Conservation (phyloP, 2,888 invertebrate genomes). For the Nyleta sp. region DNA sequence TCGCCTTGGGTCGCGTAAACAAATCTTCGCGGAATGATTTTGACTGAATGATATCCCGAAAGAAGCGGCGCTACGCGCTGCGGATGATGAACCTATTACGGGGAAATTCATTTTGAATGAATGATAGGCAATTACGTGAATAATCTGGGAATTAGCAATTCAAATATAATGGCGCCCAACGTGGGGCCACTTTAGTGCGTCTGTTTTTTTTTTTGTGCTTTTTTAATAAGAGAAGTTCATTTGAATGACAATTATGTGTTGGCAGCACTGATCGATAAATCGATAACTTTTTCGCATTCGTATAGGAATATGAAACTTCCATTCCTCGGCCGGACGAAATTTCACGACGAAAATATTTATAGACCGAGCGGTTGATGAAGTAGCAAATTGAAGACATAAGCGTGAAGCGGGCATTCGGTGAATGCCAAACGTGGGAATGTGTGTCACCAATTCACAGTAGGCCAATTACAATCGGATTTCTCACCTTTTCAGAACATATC, state of each 20-base stretch:
- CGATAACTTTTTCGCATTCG: too few relatives aligned
- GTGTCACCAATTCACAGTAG: conserved; percentile 55
- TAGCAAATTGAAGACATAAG: conserved; percentile 39
- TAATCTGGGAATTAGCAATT: conserved; percentile 4
- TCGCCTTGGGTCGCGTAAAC: conserved; percentile 48
- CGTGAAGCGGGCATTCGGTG: conserved; percentile 38
- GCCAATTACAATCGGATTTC: conserved; percentile 63
- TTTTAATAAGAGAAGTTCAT: not conserved
- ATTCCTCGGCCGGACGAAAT: not conserved
- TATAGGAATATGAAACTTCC: not conserved
- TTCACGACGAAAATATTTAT: conserved; percentile 15
- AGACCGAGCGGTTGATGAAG: conserved; percentile 21
- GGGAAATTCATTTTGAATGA: conserved; percentile 8
- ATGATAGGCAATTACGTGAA: not conserved
- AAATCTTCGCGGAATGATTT: conserved; percentile 34
- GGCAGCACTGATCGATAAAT: not conserved
- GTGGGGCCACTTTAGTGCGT: not conserved
- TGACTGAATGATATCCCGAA: conserved; percentile 7
- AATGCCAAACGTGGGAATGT: conserved; percentile 54
- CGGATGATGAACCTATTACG: conserved; percentile 16
- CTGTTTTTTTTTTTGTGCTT: not conserved
- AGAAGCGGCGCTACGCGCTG: conserved; percentile 7
- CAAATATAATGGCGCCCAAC: conserved; percentile 4
- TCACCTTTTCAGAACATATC: conserved; percentile 56
- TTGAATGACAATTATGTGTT: not conserved